Evolutionary conservation across 2,888 invertebrate species (phyloP).

Genomic region (Empis livida): DNA sequence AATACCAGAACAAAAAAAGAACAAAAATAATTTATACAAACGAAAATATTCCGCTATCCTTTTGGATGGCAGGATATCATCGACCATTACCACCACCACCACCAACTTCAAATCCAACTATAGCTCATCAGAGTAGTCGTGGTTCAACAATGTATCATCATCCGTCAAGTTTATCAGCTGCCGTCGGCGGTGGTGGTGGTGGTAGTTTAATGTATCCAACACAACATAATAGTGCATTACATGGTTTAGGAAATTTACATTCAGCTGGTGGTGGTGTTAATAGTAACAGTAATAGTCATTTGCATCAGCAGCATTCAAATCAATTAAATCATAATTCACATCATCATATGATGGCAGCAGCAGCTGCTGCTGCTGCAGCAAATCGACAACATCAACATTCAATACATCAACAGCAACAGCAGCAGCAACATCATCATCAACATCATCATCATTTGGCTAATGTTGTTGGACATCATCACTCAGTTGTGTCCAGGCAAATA

Average conservation of each 20-base stretch:
- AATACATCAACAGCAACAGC: slow-evolving; percentile 19
- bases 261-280: neutral
- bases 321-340: slow-evolving; percentile 18
- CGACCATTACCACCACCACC: slow-evolving; percentile 22
- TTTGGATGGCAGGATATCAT: slow-evolving; percentile 18
- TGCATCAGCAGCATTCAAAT: slow-evolving; percentile 27
- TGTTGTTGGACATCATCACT: slow-evolving; percentile 20
- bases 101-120: slow-evolving; percentile 9
- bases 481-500: slow-evolving; percentile 27
- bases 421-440: slow-evolving; percentile 5
- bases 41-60: slow-evolving; percentile 16
- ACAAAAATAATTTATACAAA: slow-evolving; percentile 6
- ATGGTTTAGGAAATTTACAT: slow-evolving; percentile 22
- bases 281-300: slow-evolving; percentile 21
- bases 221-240: slow-evolving; percentile 34
- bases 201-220: slow-evolving; percentile 36
- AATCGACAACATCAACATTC: slow-evolving; percentile 22
- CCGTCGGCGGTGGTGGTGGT: slow-evolving; percentile 15
- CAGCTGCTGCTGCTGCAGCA: slow-evolving; percentile 25
- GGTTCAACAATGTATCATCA: slow-evolving; percentile 29
- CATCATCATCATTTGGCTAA: slow-evolving; percentile 18
- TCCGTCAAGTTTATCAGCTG: neutral
- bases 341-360: slow-evolving; percentile 31
- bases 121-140: slow-evolving; percentile 9
- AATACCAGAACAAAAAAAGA: too few species aligned